Base-by-base conservation (phyloP, 1,140 invertebrate species). In the Pygmarrhopalites habei region DNA sequence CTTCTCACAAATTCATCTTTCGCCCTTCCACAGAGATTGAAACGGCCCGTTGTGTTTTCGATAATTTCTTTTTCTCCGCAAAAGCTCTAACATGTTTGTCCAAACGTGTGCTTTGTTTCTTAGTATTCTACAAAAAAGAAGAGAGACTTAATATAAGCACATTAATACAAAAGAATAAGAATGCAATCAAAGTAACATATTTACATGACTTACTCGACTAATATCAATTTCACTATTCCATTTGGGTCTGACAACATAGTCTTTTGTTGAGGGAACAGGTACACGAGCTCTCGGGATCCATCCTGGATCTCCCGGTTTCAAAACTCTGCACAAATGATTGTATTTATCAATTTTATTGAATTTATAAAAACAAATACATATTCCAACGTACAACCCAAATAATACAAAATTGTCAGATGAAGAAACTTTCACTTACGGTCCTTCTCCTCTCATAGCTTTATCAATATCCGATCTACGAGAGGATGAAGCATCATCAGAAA, bases 261-360 rank as follows among this genome's bases (percentile, higher is more conserved):
- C 95, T 79, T 95, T 97, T 73, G 87, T 93, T 43, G 94, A 98
- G 49, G 94, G 94, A 73, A 85, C 78, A 19, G 96, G 96, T 52
- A 99, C 95, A 68, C 96, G 81, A 17, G 96, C 96, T 75, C 96
- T 80, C 12, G 85, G 85, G 51, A 98, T 85, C 90, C 92, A 98
- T 30, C 95, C 95, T 67, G 90, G 88, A 74, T 98, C 93, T 61
- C 95, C 95, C 0, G 95, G 95, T 67, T 91, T 79, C 28, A 92
- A 74, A 47, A 82, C 78, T 60, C 74, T n/a, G n/a, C n/a, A n/a
- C n/a, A n/a, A n/a, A n/a, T n/a, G n/a, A n/a, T n/a, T 76, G 56
- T 60, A 67, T 52, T n/a, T 29, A 35, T 51, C 30, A 41, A 43
- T 25, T 19, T 28, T 15, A n/a, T n/a, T n/a, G n/a, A n/a, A n/a